These are phyloP conservation scores for Hippocampus comes DNA, from an alignment of 2,113 vertebrate genomes.

Conservation along the genomic window DNA sequence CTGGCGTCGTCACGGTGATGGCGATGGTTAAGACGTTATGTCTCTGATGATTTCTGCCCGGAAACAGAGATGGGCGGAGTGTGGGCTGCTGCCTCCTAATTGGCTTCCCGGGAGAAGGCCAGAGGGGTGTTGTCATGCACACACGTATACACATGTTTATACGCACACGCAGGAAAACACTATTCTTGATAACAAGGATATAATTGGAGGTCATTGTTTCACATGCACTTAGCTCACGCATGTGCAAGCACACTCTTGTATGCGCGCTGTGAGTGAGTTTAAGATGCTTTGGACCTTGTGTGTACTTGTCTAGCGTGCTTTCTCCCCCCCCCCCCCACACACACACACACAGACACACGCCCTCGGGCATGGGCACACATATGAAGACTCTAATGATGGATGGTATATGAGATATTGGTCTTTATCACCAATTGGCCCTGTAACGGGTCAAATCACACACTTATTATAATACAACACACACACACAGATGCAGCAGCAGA, in stretches of 20 bases:
- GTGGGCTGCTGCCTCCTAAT: constrained; percentile 21
- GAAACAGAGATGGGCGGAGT: constrained; percentile 22
- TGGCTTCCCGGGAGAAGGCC: constrained; percentile 30
- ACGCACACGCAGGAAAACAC: constrained; percentile 1
- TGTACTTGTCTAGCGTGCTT: background rate
- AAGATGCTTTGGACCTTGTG: background rate
- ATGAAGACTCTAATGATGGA: background rate
- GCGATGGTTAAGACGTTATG: background rate
- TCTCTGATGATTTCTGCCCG: constrained; percentile 31
- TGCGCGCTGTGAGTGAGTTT: background rate
- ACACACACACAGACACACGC: background rate
- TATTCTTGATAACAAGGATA: background rate
- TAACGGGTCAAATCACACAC: background rate
- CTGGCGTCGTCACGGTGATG: background rate
- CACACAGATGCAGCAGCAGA: background rate
- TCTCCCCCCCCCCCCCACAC: background rate
- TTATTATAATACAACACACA: background rate
- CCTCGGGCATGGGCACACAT: too few species aligned
- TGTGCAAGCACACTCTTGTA: background rate
- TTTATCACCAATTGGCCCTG: constrained; percentile 8
- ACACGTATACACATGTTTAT: constrained; percentile 5
- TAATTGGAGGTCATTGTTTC: background rate
- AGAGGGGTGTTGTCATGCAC: background rate
- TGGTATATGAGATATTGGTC: background rate
- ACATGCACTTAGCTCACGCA: background rate